Conservation (phyloP, 2,113 vertebrate species). For the Petrocephalus zakoni region DNA sequence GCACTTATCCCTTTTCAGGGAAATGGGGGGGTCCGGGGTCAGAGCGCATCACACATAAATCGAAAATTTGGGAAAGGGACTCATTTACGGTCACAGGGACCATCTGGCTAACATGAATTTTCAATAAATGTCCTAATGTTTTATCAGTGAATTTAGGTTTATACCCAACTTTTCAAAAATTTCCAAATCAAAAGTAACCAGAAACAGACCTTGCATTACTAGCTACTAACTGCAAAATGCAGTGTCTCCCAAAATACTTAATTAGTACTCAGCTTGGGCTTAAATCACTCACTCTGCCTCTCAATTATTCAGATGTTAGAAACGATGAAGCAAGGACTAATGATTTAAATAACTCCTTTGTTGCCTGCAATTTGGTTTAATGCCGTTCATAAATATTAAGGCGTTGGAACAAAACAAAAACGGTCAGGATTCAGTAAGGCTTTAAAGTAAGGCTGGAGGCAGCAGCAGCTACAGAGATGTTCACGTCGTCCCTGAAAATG, state of each 20-base stretch:
- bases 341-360: background rate
- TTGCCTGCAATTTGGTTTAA: background rate
- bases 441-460: background rate
- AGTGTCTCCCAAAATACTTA: background rate
- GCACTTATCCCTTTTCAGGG: background rate
- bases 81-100: background rate
- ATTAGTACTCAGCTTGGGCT: background rate
- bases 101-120: background rate
- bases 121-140: background rate
- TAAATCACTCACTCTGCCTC: background rate
- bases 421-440: background rate
- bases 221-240: background rate
- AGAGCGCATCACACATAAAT: slow-evolving; percentile 19
- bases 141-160: background rate
- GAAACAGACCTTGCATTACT: background rate
- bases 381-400: background rate
- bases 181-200: background rate
- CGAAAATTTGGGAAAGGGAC: background rate
- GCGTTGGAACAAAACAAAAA: background rate
- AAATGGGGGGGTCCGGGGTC: slow-evolving; percentile 1
- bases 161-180: background rate
- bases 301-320: background rate
- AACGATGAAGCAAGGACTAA: background rate
- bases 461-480: background rate
- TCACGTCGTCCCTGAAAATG: background rate